Evolutionary conservation across 2,797 vertebrate genomes (phyloP).

Genomic region (Gastrophryne carolinensis): DNA sequence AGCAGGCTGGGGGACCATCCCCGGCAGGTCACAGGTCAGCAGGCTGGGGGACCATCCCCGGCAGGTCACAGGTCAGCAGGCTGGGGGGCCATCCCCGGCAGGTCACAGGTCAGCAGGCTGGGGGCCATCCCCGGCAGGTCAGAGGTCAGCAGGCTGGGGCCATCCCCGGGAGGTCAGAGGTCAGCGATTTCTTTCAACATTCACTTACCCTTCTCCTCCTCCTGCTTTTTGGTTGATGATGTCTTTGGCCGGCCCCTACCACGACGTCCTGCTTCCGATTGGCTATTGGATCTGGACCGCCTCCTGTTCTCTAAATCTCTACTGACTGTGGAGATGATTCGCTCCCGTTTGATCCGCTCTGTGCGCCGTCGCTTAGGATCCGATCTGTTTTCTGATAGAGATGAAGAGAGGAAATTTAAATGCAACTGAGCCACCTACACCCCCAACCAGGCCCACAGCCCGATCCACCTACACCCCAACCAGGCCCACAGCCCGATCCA

Average conservation of each 20-base stretch:
- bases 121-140: no score
- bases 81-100: no score
- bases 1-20: no score
- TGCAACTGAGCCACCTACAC: no score
- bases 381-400: constrained; percentile 81
- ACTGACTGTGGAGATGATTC: constrained; percentile 81
- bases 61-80: no score
- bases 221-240: constrained; percentile 87
- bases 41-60: no score
- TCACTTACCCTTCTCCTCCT: constrained; percentile 98
- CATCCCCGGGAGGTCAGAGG: no score
- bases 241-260: constrained; percentile 91
- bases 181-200: no score
- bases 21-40: no score
- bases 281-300: constrained; percentile 85
- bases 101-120: no score
- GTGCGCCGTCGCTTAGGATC: constrained; percentile 91
- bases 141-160: no score
- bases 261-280: constrained; percentile 88
- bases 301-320: constrained; percentile 90
- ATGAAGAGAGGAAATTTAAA: constrained; percentile 7
- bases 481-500: no score
- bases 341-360: constrained; percentile 88
- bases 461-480: background rate
- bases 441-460: background rate